A percentile compares a stretch with the other conserved stretches of the same genome.
Conservation (phyloP, 2,797 vertebrate species). For the Brachyalestes nurse region DNA sequence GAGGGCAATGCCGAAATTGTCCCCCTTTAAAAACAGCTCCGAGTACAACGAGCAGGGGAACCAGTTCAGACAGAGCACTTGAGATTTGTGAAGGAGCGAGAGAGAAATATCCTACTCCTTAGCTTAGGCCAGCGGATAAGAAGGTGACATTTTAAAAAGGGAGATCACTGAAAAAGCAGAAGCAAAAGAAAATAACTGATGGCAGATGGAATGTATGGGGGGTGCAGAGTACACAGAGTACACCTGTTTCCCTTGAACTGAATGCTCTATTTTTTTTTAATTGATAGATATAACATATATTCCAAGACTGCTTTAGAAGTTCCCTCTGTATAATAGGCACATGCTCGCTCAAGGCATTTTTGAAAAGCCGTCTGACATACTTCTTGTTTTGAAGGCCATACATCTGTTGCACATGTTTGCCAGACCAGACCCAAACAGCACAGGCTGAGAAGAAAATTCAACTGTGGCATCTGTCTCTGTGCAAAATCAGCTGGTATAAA, state of each 20-base stretch:
- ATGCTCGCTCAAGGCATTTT: constrained; percentile 51
- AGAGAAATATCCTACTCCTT: constrained; percentile 49
- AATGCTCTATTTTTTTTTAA: constrained; percentile 12
- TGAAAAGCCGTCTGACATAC: constrained; percentile 44
- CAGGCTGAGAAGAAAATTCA: constrained; percentile 26
- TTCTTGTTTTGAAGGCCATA: constrained; percentile 41
- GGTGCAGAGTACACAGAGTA: constrained; percentile 26
- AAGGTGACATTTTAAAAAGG: constrained; percentile 48
- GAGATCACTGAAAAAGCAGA: constrained; percentile 29
- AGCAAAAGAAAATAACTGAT: constrained; percentile 19
- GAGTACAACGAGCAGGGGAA: constrained; percentile 61
- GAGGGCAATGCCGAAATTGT: constrained; percentile 65
- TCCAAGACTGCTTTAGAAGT: constrained; percentile 34
- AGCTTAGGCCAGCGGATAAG: constrained; percentile 50
- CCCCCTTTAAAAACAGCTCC: constrained; percentile 66
- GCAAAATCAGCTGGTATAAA: background rate
- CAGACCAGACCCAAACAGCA: constrained; percentile 13
- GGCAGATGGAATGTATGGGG: constrained; percentile 29
- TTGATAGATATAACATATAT: constrained; percentile 41
- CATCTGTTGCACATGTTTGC: constrained; percentile 50
- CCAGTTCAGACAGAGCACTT: constrained; percentile 56
- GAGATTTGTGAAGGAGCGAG: constrained; percentile 55
- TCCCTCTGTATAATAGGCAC: constrained; percentile 37
- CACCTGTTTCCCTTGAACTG: constrained; percentile 49
- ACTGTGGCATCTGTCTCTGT: constrained; percentile 5